These are phyloP conservation scores for Takifugu ocellatus DNA, from an alignment of 2,797 vertebrate species.

Conservation along the genomic window DNA sequence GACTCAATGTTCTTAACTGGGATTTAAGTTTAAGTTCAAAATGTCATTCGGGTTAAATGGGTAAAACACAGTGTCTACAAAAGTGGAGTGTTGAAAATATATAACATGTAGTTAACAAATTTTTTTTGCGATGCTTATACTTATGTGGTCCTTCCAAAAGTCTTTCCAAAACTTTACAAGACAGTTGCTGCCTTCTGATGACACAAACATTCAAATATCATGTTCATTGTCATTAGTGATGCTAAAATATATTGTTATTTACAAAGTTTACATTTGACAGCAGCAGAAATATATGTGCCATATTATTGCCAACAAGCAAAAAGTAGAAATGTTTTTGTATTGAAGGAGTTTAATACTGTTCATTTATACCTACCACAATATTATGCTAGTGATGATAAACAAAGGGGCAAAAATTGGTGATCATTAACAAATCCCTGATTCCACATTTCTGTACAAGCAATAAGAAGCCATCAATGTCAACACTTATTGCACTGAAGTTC, in stretches of 20 bases:
- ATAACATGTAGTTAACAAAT: no score
- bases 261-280: constrained; percentile 28
- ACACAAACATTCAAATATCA: constrained; percentile 6
- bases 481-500: background rate
- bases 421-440: constrained; percentile 4
- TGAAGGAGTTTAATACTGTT: constrained; percentile 1
- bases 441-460: background rate
- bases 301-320: constrained; percentile 3
- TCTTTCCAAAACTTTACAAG: no score
- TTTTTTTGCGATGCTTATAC: no score
- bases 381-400: no score
- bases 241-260: constrained; percentile 33
- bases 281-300: constrained; percentile 21
- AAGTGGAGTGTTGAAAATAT: no score
- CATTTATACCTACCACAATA: background rate
- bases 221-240: constrained; percentile 11
- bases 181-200: background rate
- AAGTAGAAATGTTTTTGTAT: background rate
- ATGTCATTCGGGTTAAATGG: no score
- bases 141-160: no score
- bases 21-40: no score
- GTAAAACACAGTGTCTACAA: no score
- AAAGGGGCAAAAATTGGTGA: no score
- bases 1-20: no score
- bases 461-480: constrained; percentile 1